Evolutionary conservation across 30 jellyfish, hydroid and myxozoan genomes (phyloP).

Genomic region (Aurelia sp.): DNA sequence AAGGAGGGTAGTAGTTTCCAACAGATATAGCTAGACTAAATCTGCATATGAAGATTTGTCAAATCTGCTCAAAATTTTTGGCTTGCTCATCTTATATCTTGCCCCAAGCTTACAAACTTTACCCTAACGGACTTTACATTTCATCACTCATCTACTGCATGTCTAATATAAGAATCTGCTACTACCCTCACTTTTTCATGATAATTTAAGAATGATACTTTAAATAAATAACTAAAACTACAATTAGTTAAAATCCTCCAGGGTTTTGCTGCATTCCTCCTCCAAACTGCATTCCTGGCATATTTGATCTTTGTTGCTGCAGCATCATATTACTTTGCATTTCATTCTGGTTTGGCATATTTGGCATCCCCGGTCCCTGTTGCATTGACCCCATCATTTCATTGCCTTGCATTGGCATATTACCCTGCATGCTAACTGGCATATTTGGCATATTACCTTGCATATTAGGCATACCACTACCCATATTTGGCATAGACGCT

Average conservation of each 20-base stretch:
- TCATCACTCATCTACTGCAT: too few species aligned
- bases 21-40: too few species aligned
- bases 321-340: slow-evolving; percentile 64
- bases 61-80: too few species aligned
- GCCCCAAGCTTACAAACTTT: too few species aligned
- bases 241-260: slow-evolving; percentile 50
- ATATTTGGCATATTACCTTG: slow-evolving; percentile 47
- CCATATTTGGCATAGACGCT: slow-evolving; percentile 7
- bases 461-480: slow-evolving; percentile 34
- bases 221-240: too few species aligned
- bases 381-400: slow-evolving; percentile 67
- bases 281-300: slow-evolving; percentile 55
- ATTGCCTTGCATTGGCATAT: slow-evolving; percentile 52
- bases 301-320: slow-evolving; percentile 57
- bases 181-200: too few species aligned
- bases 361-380: slow-evolving; percentile 74
- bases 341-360: slow-evolving; percentile 60
- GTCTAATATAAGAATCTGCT: too few species aligned
- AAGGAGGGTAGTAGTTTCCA: too few species aligned
- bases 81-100: too few species aligned
- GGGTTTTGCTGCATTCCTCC: slow-evolving; percentile 62
- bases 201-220: too few species aligned
- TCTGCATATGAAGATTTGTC: too few species aligned
- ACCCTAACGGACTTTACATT: too few species aligned
- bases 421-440: slow-evolving; percentile 47